These are phyloP conservation scores for Phorcus lineatus DNA, from an alignment of 2,888 invertebrate genomes.

Conservation along the genomic window DNA sequence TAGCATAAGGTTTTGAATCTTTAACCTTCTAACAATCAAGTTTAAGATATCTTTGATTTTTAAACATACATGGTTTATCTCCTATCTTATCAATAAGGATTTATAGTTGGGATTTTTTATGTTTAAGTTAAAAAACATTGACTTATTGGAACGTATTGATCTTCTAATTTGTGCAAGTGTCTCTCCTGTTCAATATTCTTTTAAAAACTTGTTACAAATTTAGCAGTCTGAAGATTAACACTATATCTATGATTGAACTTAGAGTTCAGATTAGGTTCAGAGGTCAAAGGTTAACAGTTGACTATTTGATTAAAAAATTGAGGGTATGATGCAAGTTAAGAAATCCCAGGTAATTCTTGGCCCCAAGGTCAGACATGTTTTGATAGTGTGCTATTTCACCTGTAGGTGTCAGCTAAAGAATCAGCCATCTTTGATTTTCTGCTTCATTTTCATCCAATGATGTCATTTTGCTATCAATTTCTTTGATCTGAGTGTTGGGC, in stretches of 20 bases:
- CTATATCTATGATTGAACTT: background rate
- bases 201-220: no score
- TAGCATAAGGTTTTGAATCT: no score
- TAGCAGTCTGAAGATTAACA: no score
- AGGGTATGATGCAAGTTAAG: background rate
- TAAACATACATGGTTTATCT: no score
- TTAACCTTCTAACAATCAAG: no score
- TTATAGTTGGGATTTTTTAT: no score
- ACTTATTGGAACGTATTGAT: no score
- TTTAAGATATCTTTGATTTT: no score
- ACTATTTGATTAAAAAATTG: background rate
- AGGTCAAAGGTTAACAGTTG: background rate
- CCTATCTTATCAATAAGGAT: no score
- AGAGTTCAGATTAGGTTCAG: background rate
- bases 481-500: background rate
- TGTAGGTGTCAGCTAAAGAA: background rate
- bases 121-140: no score
- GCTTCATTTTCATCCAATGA: background rate
- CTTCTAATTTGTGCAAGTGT: no score
- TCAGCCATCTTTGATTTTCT: slow-evolving; percentile 1
- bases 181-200: no score
- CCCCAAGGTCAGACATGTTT: background rate
- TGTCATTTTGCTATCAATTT: background rate
- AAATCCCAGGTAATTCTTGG: background rate
- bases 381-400: background rate